Evolutionary conservation across 2,888 invertebrate genomes (phyloP), one percentile per base, ranked within the genome.

Genomic region (Lymantria dispar): DNA sequence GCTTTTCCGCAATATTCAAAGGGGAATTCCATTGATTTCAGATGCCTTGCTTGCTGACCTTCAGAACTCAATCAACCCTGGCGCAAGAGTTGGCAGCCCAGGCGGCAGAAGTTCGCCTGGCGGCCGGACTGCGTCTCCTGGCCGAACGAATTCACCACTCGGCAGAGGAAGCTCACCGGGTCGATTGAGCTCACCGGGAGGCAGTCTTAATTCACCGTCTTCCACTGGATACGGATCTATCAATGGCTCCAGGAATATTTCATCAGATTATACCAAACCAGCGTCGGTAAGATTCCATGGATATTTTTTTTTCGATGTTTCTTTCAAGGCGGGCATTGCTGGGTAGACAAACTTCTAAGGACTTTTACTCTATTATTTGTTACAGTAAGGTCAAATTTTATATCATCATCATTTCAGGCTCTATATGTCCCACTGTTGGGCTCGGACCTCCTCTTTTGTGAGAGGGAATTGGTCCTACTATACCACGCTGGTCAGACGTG

Each of bases 31-130:
- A 60, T 64, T 66, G 52, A 74, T 94, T 95, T 47, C 93, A 99
- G 99, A 99, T 93, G 98, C 98, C 57, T 92, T 99, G 64, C 93
- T 99, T 76, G 98, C 98, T 53, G 99, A 99, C 83, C 94, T 99
- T 53, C 98, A 99, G 89, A 98, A 98, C 75, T 98, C 98, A 9
- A 96, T 98, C 66, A 90, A 91, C 72, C 91, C 91, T 43, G 96
- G 97, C 46, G 92, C 80, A 47, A 76, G 93, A 3, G 92, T 92
- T 7, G 84, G 85, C 59, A 86, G 86, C 57, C 87, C 89, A 13
- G 80, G 79, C 7, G 83, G 78, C 22, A 68, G 87, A 43, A 82
- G 76, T 62, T 92, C 83, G 0, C 87, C 87, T 0, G 95, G 97
- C 13, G 93, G 83, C 8, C 58, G 76, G 8, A 72, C 76, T 0